Evolutionary conservation across 2,797 vertebrate genomes (phyloP).

Genomic region (Sebastes kiyomatsui): DNA sequence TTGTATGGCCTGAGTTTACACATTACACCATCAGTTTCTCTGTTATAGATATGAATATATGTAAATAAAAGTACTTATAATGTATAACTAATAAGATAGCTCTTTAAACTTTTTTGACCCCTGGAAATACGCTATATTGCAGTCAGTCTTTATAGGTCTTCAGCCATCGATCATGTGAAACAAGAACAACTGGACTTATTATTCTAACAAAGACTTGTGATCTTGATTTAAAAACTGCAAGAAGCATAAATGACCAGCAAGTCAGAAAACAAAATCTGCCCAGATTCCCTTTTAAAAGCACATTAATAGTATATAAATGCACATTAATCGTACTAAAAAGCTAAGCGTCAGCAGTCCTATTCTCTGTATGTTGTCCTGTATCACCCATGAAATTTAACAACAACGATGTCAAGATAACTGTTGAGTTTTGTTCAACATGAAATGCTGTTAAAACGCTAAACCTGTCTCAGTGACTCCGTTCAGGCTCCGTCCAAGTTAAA

Average conservation of each 20-base stretch:
- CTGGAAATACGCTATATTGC: slow-evolving; percentile 10
- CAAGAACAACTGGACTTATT: slow-evolving; percentile 11
- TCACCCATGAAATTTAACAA: slow-evolving; percentile 53
- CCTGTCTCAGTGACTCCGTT: slow-evolving; percentile 68
- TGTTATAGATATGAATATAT: slow-evolving; percentile 75
- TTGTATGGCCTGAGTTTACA: slow-evolving; percentile 78
- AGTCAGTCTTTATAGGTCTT: slow-evolving; percentile 23
- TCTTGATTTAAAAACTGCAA: slow-evolving; percentile 7
- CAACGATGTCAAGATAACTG: slow-evolving; percentile 68
- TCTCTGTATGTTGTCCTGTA: slow-evolving; percentile 59
- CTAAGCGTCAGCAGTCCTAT: slow-evolving; percentile 48
- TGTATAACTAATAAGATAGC: slow-evolving; percentile 51
- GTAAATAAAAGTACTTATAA: slow-evolving; percentile 72
- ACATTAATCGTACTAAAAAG: slow-evolving; percentile 46
- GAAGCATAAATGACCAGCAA: neutral
- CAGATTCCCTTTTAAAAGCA: slow-evolving; percentile 46
- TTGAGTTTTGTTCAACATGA: slow-evolving; percentile 55
- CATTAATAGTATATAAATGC: slow-evolving; percentile 40
- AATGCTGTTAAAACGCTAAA: slow-evolving; percentile 64
- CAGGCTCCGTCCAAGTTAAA: slow-evolving; percentile 62
- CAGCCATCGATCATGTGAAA: neutral
- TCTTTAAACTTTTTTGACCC: slow-evolving; percentile 33
- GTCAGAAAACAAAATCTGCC: neutral
- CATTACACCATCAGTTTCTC: slow-evolving; percentile 51
- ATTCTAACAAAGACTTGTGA: neutral